Percentiles rank a stretch among this genome's conserved stretches.
Conservation (phyloP, 2,888 invertebrate genomes). For the Calliscelio sp. region DNA sequence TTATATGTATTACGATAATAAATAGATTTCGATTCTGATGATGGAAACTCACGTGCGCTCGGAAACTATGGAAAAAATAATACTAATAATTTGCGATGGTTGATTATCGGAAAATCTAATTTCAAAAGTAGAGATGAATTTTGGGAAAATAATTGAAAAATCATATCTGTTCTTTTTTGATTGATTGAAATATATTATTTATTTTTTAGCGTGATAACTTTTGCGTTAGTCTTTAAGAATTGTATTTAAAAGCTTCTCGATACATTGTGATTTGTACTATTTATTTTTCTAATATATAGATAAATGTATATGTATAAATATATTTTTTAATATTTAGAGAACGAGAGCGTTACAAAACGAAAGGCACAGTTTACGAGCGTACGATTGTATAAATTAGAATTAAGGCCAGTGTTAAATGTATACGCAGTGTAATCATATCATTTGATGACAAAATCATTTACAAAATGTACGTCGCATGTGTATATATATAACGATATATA, state of each 20-base stretch:
- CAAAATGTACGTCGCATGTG: conserved; percentile 73
- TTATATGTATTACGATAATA: conserved; percentile 78
- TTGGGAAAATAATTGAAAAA: too few species aligned
- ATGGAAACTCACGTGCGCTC: conserved; percentile 71
- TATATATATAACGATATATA: conserved; percentile 51
- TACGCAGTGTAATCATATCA: conserved; percentile 86
- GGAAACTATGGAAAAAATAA: conserved; percentile 64
- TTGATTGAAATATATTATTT: conserved; percentile 59
- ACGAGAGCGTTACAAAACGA: conserved; percentile 19
- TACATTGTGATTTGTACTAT: conserved; percentile 65
- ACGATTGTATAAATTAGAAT: conserved; percentile 85
- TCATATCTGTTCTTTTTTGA: too few species aligned
- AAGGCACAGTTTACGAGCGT: conserved; percentile 69
- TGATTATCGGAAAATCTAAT: conserved; percentile 3
- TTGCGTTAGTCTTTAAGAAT: conserved; percentile 49
- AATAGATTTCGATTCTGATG: conserved; percentile 72
- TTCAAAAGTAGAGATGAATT: too few species aligned
- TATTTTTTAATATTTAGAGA: conserved; percentile 62
- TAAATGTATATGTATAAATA: conserved; percentile 62
- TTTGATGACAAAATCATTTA: conserved; percentile 81
- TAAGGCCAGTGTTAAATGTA: conserved; percentile 86
- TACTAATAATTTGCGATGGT: conserved; percentile 7
- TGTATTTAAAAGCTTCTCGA: conserved; percentile 47
- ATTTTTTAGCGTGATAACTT: conserved; percentile 29
- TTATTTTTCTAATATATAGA: conserved; percentile 68